Evolutionary conservation across 2,888 invertebrate species (phyloP).

Genomic region (Lobophora halterata): DNA sequence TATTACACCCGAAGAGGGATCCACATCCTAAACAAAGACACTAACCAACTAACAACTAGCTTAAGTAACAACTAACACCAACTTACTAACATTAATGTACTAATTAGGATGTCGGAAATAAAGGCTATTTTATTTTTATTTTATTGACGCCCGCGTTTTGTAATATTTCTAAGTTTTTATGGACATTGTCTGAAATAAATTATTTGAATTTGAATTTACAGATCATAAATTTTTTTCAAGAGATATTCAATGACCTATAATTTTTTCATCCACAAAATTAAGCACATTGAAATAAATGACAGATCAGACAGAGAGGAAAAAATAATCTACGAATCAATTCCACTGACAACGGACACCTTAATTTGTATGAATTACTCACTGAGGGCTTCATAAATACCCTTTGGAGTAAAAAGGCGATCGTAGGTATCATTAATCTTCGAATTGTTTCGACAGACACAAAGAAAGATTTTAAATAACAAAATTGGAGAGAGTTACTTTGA

Average conservation of each 20-base stretch:
- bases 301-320: conserved; percentile 8
- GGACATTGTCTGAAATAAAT: no score
- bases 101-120: no score
- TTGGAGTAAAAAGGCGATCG: conserved; percentile 18
- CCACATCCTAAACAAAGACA: no score
- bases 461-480: neutral
- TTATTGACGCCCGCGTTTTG: no score
- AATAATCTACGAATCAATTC: conserved; percentile 21
- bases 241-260: neutral
- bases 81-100: no score
- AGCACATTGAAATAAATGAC: conserved; percentile 12
- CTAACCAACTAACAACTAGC: no score
- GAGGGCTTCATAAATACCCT: conserved; percentile 21
- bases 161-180: no score
- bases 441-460: neutral
- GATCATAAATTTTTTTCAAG: no score
- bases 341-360: conserved; percentile 15
- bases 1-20: no score
- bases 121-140: no score
- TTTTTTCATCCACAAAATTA: neutral
- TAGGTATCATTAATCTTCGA: conserved; percentile 26
- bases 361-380: conserved; percentile 27
- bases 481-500: neutral
- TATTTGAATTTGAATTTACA: no score
- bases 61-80: no score